Evolutionary conservation across 2,113 vertebrate species (phyloP).

Genomic region (Falcunculus frontatus): DNA sequence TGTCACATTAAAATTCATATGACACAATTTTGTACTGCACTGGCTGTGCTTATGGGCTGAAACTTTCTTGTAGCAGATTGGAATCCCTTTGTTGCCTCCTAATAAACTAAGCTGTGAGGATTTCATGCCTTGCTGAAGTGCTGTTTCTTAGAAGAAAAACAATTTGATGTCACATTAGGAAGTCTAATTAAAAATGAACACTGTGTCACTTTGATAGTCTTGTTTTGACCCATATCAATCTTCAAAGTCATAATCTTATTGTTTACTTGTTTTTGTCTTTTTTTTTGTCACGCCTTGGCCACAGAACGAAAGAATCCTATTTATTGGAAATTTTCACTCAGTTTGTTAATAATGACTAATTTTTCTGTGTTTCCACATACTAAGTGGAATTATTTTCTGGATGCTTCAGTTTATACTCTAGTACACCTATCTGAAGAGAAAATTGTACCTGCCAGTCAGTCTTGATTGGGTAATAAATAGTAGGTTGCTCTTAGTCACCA

Average conservation of each 20-base stretch:
- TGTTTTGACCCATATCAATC: not conserved
- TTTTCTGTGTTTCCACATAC: not conserved
- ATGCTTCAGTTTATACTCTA: not conserved
- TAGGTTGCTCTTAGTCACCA: not conserved
- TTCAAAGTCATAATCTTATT: not conserved
- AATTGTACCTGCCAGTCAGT: slow-evolving; percentile 12
- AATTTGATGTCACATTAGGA: slow-evolving; percentile 12
- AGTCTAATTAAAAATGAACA: not conserved
- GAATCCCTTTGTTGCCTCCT: slow-evolving; percentile 45
- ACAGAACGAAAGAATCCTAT: not conserved
- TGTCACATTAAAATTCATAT: slow-evolving; percentile 55
- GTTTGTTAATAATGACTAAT: not conserved
- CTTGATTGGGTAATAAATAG: slow-evolving; percentile 12
- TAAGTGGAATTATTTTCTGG: not conserved
- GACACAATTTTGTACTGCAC: slow-evolving; percentile 18
- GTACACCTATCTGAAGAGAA: not conserved
- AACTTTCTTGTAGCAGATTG: slow-evolving; percentile 23
- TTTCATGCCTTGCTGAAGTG: slow-evolving; percentile 21
- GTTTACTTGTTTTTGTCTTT: not conserved
- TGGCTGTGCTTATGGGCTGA: not conserved
- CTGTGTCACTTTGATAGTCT: not conserved
- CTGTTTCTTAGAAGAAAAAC: not conserved
- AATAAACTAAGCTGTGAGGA: not conserved
- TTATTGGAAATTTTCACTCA: not conserved
- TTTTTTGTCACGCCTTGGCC: not conserved